Evolutionary conservation across 2,888 invertebrate species (phyloP), one percentile per base, ranked within the genome.

Genomic region (Zaprionus lineosus): DNA sequence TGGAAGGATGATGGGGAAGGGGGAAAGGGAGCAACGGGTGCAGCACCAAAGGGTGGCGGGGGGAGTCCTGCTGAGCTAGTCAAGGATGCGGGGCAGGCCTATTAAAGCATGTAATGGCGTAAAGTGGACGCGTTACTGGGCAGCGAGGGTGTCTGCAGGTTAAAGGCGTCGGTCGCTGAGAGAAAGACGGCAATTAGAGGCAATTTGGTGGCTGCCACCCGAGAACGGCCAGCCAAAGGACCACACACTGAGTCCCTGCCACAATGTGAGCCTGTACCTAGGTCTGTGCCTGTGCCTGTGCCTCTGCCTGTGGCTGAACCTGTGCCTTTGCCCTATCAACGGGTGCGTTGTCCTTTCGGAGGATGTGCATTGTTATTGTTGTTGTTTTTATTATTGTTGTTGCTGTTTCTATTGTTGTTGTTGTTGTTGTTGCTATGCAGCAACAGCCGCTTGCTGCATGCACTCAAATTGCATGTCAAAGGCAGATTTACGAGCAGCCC

Each of bases 401-500:
- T 41, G 21, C 47, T 48, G 46, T 46, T 31, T 28, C 7, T 40
- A 19, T 5, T 57, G 14, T 40, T 14, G 9, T 14, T 39, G 61
- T 51, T 59, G 48, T 44, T 12, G 47, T 16, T 50, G 47, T 50
- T 61, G 39, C 33, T 46, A 31, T 68, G 77, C 66, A 78, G 79
- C 79, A 76, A 78, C 79, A 83, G 84, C 74, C 69, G 77, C 53
- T 69, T n/a, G n/a, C n/a, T n/a, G n/a, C n/a, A n/a, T n/a, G 77
- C 74, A 79, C 77, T 62, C 44, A 74, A 84, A 83, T 83, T 82
- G 77, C 84, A 82, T 84, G 83, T 82, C 83, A 83, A 84, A 84
- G 74, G 73, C 83, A 83, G 83, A 82, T 83, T 83, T 84, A 84
- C 76, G 81, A 84, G 58, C n/a, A 2, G 58, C 34, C 39, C 48